Evolutionary conservation across 1,140 invertebrate genomes (phyloP).

Genomic region (Proctacanthus coquilletti): DNA sequence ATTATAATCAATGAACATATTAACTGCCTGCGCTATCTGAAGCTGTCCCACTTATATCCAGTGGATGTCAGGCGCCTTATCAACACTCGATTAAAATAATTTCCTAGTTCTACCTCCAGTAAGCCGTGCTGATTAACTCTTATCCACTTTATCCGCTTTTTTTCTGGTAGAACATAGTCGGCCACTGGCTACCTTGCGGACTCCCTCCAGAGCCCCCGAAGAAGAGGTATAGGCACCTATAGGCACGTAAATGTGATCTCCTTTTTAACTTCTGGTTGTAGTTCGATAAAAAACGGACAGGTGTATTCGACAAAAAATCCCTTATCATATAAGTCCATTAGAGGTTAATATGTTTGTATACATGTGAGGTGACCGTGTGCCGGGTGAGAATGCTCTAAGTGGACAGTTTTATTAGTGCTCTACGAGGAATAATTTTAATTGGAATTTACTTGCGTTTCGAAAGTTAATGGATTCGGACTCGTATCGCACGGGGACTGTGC

Average conservation of each 20-base stretch:
- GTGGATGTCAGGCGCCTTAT: neutral
- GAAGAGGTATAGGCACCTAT: neutral
- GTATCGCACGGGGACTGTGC: no score
- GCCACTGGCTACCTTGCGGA: neutral
- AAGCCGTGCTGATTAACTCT: neutral
- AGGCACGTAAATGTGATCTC: neutral
- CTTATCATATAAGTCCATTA: constrained; percentile 4
- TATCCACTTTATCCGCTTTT: neutral
- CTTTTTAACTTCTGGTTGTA: constrained; percentile 1
- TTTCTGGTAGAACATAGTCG: neutral
- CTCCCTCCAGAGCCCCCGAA: neutral
- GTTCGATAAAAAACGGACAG: neutral
- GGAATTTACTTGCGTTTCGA: neutral
- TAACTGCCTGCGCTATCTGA: neutral
- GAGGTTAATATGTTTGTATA: constrained; percentile 2
- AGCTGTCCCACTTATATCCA: neutral
- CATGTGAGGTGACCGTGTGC: neutral
- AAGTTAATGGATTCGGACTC: no score
- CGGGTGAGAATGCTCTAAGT: neutral
- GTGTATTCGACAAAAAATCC: neutral
- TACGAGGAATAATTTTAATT: neutral
- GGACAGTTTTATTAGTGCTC: constrained; percentile 1
- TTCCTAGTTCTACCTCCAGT: constrained; percentile 1
- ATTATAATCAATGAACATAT: constrained; percentile 1
- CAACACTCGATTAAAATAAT: neutral